Base-by-base conservation (phyloP, 2,113 vertebrate genomes). In the Noctilio leporinus region DNA sequence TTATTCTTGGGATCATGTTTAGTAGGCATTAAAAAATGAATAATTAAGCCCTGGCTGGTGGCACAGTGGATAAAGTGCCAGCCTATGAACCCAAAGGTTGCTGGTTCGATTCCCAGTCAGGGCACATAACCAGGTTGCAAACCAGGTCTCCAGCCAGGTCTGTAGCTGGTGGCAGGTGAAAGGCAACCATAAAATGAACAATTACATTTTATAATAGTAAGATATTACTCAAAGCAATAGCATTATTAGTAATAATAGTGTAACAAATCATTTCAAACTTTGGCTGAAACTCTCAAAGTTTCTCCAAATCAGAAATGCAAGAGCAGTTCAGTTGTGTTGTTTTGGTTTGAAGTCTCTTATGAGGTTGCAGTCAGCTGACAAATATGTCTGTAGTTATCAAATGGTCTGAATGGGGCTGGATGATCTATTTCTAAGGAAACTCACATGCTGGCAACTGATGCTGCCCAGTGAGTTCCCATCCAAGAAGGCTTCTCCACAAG, bases 241-340 rank as follows among this genome's bases (percentile, higher is more conserved):
- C 40, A 26, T 62, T 10, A 62, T 62, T 62, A 62, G 12, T 62
- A 62, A 62, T 26, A 62, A 62, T 30, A 62, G 26, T 80, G 77
- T 45, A 93, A 75, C 76, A 93, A 91, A 67, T 95, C 33, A 86
- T 80, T 69, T 14, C 19, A 67, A 77, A 91, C 86, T 9, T 57
- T 77, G 30, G 38, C 33, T 93, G 26, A 89, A 95, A 93, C 40
- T 93, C 35, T 93, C 73, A 49, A 89, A 72, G 43, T 77, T 86
- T 57, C 38, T 93, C 22, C 24, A 53, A 67, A 64, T 84, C 35
- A 93, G 67, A 62, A 72, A 62, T 69, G 77, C 33, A 47, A 81
- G n/a, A 92, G 47, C 53, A 55, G 73, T 51, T 94, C 22, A 40
- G 45, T 43, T 78, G 49, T 86, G 30, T 72, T 72, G 17, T 62